Evolutionary conservation across 35 echinoderm and acorn worm species (phyloP).

Genomic region (Holothuria glaberrima): DNA sequence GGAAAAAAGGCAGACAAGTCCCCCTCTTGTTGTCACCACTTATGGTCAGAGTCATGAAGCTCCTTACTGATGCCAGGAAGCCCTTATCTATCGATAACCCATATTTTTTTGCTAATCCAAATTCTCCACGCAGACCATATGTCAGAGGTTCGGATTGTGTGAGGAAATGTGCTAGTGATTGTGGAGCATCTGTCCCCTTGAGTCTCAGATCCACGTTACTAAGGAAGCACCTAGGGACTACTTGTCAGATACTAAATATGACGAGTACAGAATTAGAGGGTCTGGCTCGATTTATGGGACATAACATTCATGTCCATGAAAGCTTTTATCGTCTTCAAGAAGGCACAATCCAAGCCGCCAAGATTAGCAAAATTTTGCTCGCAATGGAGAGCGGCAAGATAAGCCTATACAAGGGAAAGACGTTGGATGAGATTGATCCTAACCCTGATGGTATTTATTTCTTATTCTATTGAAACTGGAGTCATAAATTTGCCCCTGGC

Average conservation of each 20-base stretch:
- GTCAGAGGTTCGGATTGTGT: neutral
- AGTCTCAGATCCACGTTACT: conserved; percentile 22
- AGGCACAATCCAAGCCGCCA: conserved; percentile 39
- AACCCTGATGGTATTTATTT: neutral
- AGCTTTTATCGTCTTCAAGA: conserved; percentile 41
- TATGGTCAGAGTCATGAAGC: neutral
- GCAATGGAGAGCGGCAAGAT: conserved; percentile 57
- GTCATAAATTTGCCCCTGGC: too few species aligned
- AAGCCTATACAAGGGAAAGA: neutral
- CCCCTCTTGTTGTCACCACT: neutral
- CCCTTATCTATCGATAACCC: neutral
- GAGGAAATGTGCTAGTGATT: neutral
- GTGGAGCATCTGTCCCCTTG: neutral
- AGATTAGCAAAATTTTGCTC: conserved; percentile 56
- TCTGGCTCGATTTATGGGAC: conserved; percentile 36
- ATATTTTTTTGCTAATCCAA: conserved; percentile 1
- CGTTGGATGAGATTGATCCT: conserved; percentile 25
- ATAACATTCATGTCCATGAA: conserved; percentile 34
- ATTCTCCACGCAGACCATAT: neutral
- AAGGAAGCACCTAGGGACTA: conserved; percentile 38
- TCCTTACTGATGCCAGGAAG: neutral
- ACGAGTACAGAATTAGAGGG: conserved; percentile 26
- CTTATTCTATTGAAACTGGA: too few species aligned
- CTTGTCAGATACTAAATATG: conserved; percentile 27
- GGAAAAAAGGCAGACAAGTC: conserved; percentile 11